Evolutionary conservation across 2,797 vertebrate genomes (phyloP), one percentile per base, ranked within the genome.

Genomic region (Phoeniculus purpureus): DNA sequence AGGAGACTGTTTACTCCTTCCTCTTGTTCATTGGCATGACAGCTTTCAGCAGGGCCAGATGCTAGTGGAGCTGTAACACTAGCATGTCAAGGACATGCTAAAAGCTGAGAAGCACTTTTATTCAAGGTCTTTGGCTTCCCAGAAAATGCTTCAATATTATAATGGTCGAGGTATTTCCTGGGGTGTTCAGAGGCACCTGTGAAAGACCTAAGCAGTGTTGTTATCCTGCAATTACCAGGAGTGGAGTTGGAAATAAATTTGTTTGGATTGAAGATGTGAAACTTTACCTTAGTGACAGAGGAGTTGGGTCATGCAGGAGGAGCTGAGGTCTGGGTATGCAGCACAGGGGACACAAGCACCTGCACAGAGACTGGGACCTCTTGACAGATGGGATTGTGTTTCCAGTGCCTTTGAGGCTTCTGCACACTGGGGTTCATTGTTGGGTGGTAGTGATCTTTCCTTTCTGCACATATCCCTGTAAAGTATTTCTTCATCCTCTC

Each of bases 401-500:
- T 56, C 43, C 31, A 34, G 47, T 65, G 65, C 43, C 31, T 79
- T 82, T 76, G 37, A 26, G 34, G 32, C 15, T 60, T 72, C 5
- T 13, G 43, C 31, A 18, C 8, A 50, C 7, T 8, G 18, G 5
- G 1, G 31, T 76, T 59, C 43, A 65, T 4, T 4, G 2, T 50
- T 26, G 43, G 3, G 45, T 64, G 25, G 14, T 25, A n/a, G 7
- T 10, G 9, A 65, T 79, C 52, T 61, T 27, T 48, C 11, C 16
- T 8, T 25, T 7, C 1, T 43, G 34, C 16, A 0, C 0, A 3
- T 55, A 25, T 18, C 64, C 5, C 1, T 32, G 20, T 72, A 45
- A 32, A 73, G 8, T 82, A 27, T 26, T 81, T 81, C 7, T 75
- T 15, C 37, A 3, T 21, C 5, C 29, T 77, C 23, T 9, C 9